phyloP scores from a whole-genome alignment of 1,140 invertebrate genomes.

The Ruditapes philippinarum region DNA sequence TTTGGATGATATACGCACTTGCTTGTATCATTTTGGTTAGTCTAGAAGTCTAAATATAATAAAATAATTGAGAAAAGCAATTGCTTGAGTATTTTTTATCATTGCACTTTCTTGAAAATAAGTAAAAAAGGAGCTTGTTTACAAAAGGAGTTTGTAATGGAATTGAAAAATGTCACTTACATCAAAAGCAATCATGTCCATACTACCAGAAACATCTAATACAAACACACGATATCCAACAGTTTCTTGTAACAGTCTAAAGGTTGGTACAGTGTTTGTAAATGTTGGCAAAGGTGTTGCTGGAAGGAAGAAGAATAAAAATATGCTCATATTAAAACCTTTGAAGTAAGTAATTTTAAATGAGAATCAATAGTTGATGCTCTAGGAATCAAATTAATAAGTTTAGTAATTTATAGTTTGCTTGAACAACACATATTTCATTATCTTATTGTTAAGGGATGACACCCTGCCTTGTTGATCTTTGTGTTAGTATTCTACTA shows the following conservation, averaged over 20 bases:
- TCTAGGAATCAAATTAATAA: too few relatives aligned
- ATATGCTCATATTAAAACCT: too few relatives aligned
- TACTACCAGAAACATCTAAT: slow-evolving; percentile 1
- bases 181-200: not conserved
- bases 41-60: not conserved
- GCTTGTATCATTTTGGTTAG: not conserved
- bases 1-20: not conserved
- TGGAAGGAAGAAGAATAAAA: too few relatives aligned
- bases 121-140: not conserved
- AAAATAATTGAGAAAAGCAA: too few relatives aligned
- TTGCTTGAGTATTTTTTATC: not conserved
- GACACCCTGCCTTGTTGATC: too few relatives aligned
- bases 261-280: not conserved
- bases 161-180: not conserved
- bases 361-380: too few relatives aligned
- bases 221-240: not conserved
- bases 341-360: too few relatives aligned
- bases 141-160: not conserved
- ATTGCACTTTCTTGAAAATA: too few relatives aligned
- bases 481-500: too few relatives aligned
- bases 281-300: not conserved
- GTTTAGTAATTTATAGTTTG: too few relatives aligned
- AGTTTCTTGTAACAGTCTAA: not conserved
- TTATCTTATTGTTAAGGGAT: too few relatives aligned
- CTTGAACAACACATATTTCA: too few relatives aligned